Evolutionary conservation across 2,888 invertebrate species (phyloP).

Genomic region (Polydrusus tereticollis): DNA sequence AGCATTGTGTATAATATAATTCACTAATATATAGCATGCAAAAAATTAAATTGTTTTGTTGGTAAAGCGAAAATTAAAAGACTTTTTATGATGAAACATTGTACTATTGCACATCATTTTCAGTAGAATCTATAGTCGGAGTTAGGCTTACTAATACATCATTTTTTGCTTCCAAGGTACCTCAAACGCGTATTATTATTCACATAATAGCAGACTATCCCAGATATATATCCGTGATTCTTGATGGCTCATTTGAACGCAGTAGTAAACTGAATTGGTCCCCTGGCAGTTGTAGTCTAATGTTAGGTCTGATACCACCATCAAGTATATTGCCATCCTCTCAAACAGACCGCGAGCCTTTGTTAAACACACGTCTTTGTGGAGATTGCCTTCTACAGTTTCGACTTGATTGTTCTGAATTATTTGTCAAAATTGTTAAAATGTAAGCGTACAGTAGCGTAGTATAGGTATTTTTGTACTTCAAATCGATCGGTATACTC

Average conservation of each 20-base stretch:
- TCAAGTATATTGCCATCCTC: constrained; percentile 68
- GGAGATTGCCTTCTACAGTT: constrained; percentile 24
- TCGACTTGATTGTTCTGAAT: constrained; percentile 1
- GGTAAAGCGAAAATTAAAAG: too few species aligned
- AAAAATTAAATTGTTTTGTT: too few species aligned
- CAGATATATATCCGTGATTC: constrained; percentile 43
- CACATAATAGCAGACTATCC: constrained; percentile 34
- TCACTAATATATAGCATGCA: background rate
- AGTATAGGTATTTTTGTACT: too few species aligned
- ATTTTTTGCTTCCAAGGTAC: background rate
- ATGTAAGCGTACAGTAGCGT: background rate
- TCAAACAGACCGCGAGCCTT: constrained; percentile 64
- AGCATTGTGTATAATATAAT: constrained; percentile 15
- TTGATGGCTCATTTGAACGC: constrained; percentile 59
- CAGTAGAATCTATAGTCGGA: too few species aligned
- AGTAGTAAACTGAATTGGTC: constrained; percentile 66
- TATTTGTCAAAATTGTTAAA: constrained; percentile 25
- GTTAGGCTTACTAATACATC: background rate
- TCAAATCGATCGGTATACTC: too few species aligned
- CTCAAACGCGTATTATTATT: constrained; percentile 23
- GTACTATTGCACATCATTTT: too few species aligned
- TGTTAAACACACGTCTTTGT: constrained; percentile 39
- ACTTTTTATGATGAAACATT: too few species aligned
- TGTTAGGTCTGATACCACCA: constrained; percentile 65
- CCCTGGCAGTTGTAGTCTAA: constrained; percentile 67